A percentile compares a stretch with the other conserved stretches of the same genome.
Conservation (phyloP, 2,113 vertebrate species). For the Toxotes chatareus region DNA sequence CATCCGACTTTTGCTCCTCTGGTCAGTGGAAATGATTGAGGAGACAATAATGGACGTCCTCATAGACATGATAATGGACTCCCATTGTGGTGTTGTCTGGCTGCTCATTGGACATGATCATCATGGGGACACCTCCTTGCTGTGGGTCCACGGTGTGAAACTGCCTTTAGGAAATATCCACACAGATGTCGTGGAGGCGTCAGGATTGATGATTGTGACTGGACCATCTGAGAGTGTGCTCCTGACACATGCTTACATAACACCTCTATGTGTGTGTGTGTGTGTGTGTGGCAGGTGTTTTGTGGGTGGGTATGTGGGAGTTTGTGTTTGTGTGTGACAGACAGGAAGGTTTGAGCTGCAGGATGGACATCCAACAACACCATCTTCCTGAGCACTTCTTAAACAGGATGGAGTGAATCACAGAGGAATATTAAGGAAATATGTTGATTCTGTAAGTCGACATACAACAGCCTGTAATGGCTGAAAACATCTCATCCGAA, state of each 20-base stretch:
- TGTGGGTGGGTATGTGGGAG: constrained; percentile 42
- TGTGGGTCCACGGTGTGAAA: constrained; percentile 7
- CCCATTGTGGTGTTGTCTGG: background rate
- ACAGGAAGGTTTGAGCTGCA: constrained; percentile 30
- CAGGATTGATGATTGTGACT: constrained; percentile 39
- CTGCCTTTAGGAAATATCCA: constrained; percentile 36
- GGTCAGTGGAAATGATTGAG: background rate
- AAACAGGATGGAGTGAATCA: background rate
- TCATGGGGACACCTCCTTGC: background rate
- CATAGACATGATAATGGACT: background rate
- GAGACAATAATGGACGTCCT: background rate
- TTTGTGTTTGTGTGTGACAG: constrained; percentile 37
- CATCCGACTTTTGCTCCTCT: background rate
- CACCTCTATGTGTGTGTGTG: constrained; percentile 12
- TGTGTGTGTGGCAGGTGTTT: constrained; percentile 48
- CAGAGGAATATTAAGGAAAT: no score
- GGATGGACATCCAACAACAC: constrained; percentile 4
- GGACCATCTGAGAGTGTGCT: constrained; percentile 40
- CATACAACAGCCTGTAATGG: background rate
- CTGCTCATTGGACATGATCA: background rate
- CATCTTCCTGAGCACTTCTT: constrained; percentile 13
- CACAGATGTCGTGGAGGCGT: constrained; percentile 58
- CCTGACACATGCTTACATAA: constrained; percentile 59
- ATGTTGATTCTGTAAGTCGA: no score
- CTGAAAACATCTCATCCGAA: background rate